These are phyloP conservation scores for Brachionus angularis DNA, from an alignment of 1,140 invertebrate genomes.

Conservation along the genomic window DNA sequence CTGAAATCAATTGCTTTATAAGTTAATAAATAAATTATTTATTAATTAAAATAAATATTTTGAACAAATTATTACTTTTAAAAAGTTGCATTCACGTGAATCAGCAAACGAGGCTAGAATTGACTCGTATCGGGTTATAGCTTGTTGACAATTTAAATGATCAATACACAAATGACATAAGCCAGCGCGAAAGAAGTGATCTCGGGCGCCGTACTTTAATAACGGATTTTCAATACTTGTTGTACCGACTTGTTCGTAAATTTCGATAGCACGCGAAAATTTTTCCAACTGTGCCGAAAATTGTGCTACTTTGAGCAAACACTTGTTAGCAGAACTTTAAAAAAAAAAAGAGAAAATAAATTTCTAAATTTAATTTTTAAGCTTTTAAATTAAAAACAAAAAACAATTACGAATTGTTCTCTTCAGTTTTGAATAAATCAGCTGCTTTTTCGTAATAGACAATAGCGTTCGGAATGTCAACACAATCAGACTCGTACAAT, in stretches of 20 bases:
- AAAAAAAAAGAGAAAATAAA: background rate
- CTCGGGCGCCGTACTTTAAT: constrained; percentile 37
- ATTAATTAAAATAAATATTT: background rate
- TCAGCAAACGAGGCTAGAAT: constrained; percentile 40
- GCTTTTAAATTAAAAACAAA: too few species aligned
- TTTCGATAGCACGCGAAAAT: constrained; percentile 43
- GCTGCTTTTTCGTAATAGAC: constrained; percentile 41
- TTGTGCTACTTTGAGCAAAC: constrained; percentile 39
- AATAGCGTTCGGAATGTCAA: constrained; percentile 36
- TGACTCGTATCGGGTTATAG: constrained; percentile 42
- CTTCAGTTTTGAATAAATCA: constrained; percentile 43
- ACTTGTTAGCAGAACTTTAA: constrained; percentile 41
- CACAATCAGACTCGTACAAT: constrained; percentile 27
- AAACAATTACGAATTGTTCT: constrained; percentile 40
- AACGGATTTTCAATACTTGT: constrained; percentile 42
- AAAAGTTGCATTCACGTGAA: constrained; percentile 41
- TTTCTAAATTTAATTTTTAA: too few species aligned
- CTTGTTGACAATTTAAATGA: constrained; percentile 37
- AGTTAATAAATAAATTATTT: background rate
- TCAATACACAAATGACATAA: constrained; percentile 43
- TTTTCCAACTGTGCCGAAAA: constrained; percentile 39
- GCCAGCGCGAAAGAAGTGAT: constrained; percentile 41
- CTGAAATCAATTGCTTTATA: constrained; percentile 29
- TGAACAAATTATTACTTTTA: constrained; percentile 9
- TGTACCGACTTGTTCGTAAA: constrained; percentile 41